Conservation (phyloP, 2,888 invertebrate genomes). For the Thereva unica region DNA sequence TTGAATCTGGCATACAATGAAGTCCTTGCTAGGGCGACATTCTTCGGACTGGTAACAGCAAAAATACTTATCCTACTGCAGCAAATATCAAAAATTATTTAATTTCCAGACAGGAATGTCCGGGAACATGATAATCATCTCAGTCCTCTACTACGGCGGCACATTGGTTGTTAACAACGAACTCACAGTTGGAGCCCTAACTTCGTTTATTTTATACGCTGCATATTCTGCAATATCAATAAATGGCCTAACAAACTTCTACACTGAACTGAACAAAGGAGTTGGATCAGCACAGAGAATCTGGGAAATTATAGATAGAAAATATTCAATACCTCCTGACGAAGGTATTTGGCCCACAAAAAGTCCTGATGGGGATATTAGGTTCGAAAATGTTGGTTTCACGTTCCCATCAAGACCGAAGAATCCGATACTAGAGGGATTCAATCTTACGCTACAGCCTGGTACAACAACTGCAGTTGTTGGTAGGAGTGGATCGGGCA, state of each 20-base stretch:
- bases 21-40: slow-evolving; percentile 81
- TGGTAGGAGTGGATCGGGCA: slow-evolving; percentile 92
- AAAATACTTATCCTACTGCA: not conserved
- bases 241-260: slow-evolving; percentile 88
- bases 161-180: slow-evolving; percentile 80
- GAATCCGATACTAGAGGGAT: slow-evolving; percentile 64
- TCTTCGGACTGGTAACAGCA: slow-evolving; percentile 80
- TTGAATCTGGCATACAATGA: slow-evolving; percentile 83
- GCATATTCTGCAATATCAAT: slow-evolving; percentile 91
- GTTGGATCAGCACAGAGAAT: slow-evolving; percentile 88
- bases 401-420: slow-evolving; percentile 70
- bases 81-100: not conserved
- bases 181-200: slow-evolving; percentile 83
- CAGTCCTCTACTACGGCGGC: slow-evolving; percentile 91
- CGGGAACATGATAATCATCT: slow-evolving; percentile 86
- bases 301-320: slow-evolving; percentile 86
- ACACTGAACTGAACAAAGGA: slow-evolving; percentile 91
- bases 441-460: slow-evolving; percentile 69
- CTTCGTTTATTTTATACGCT: slow-evolving; percentile 92
- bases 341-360: slow-evolving; percentile 53
- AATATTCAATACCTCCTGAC: slow-evolving; percentile 73
- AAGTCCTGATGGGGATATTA: slow-evolving; percentile 65
- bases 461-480: slow-evolving; percentile 79
- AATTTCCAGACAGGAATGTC: slow-evolving; percentile 76
- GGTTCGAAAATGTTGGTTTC: slow-evolving; percentile 75